A percentile compares a stretch with the other conserved stretches of the same genome.
Evolutionary conservation across 2,797 vertebrate species (phyloP).

Genomic region (Squalus acanthias): DNA sequence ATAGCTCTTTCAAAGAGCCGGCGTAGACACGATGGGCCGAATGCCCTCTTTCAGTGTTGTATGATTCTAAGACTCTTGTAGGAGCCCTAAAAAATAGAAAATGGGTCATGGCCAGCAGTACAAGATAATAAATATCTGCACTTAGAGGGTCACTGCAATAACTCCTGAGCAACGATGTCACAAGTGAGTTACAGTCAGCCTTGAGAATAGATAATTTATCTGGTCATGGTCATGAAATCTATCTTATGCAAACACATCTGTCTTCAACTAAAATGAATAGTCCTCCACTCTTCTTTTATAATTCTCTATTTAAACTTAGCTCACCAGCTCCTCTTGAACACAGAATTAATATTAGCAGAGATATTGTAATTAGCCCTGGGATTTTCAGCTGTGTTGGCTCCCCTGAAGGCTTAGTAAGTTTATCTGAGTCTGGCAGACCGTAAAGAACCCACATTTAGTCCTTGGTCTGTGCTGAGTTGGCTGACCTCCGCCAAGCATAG

Average conservation of each 20-base stretch:
- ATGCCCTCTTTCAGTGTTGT: background rate
- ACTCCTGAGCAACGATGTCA: background rate
- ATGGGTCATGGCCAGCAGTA: background rate
- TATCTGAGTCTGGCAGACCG: background rate
- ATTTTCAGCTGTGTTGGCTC: background rate
- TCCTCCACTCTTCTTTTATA: background rate
- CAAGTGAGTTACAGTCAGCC: background rate
- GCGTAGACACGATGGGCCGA: background rate
- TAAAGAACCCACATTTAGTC: background rate
- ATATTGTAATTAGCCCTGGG: background rate
- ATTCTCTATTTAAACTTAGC: background rate
- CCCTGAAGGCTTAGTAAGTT: background rate
- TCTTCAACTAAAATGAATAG: background rate
- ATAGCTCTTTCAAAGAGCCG: background rate
- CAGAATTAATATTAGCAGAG: background rate
- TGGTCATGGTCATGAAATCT: background rate
- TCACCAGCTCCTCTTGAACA: background rate
- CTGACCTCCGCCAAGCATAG: background rate
- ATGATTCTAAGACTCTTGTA: background rate
- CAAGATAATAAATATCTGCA: background rate
- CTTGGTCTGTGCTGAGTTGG: background rate
- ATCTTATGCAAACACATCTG: background rate
- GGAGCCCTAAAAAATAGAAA: background rate
- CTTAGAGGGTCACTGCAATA: background rate
- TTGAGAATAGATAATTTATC: background rate